phyloP scores from a whole-genome alignment of 2,888 invertebrate genomes.

The Teinopalpus imperialis region DNA sequence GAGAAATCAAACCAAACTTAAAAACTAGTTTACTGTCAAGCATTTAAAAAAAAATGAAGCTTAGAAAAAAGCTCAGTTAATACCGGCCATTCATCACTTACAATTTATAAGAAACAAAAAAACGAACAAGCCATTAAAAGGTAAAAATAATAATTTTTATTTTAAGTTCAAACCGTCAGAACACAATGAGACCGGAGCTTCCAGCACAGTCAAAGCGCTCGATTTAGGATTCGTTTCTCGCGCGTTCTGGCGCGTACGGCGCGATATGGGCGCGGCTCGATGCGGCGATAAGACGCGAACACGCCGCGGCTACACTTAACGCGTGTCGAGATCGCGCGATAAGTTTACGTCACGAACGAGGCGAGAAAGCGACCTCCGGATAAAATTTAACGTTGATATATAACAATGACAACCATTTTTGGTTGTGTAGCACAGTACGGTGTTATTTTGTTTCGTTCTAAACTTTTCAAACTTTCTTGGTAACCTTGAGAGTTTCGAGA shows the following conservation, averaged over 20 bases:
- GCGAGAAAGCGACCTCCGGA: conserved; percentile 7
- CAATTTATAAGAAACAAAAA: too few species aligned
- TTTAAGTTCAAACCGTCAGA: neutral
- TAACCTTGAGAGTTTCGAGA: conserved; percentile 1
- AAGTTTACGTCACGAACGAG: conserved; percentile 1
- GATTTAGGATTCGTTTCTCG: conserved; percentile 7
- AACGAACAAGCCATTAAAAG: too few species aligned
- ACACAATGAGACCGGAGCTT: conserved; percentile 21
- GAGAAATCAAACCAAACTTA: too few species aligned
- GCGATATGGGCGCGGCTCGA: conserved; percentile 9
- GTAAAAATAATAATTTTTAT: too few species aligned
- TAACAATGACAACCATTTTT: conserved; percentile 2
- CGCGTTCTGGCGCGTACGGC: conserved; percentile 7
- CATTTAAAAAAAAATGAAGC: too few species aligned
- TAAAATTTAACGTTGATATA: conserved; percentile 10
- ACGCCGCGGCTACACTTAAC: conserved; percentile 15
- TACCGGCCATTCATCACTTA: too few species aligned
- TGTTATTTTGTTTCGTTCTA: neutral
- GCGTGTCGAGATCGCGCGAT: conserved; percentile 21
- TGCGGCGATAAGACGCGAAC: conserved; percentile 14
- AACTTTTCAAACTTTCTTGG: conserved; percentile 2
- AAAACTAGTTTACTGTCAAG: too few species aligned
- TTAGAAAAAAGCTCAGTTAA: too few species aligned
- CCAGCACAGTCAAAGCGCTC: conserved; percentile 4
- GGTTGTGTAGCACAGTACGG: neutral